Evolutionary conservation across 2,113 vertebrate genomes (phyloP), one percentile per base, ranked within the genome.

Genomic region (Channa maculata): DNA sequence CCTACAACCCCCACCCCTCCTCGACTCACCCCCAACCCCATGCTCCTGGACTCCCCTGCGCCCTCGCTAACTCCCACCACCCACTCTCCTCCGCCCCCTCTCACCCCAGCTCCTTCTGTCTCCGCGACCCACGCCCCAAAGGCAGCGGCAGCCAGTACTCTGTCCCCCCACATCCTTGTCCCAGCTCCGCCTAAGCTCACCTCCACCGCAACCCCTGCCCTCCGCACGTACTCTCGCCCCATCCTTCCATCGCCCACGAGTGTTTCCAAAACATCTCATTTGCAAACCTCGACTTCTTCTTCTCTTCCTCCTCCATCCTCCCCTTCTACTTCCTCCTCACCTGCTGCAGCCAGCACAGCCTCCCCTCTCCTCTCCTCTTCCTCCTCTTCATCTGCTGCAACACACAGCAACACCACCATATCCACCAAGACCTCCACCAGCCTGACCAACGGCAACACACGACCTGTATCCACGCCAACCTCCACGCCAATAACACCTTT

Each of bases 401-500:
- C 65, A 5, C 71, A 85, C 65, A 59, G 76, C 87, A 74, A 11
- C 84, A 4, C 58, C 67, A 43, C 73, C 43, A 34, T 2, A 5
- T 60, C 77, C 6, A 61, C 78, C 65, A 90, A 88, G 75, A 80
- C 72, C 45, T 86, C 86, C 85, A 64, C 55, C 82, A 48, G 77
- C 53, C 88, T 90, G 75, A 92, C 91, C 87, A 94, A 94, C 33
- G 94, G 93, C 39, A 92, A 78, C 82, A 59, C 77, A 0, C 80
- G 89, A 68, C 75, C 77, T 3, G 49, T 77, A 0, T 55, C 85
- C 52, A 84, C 80, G 6, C 37, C 89, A 1, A 89, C 84, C 34
- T 88, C 91, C 64, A 88, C 90, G 0, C 75, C 90, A 1, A 93
- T 94, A 82, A 94, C 91, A 12, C 91, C 93, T n/a, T 94, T 94